Percentiles rank a stretch among this genome's conserved stretches.
Evolutionary conservation across 2,888 invertebrate species (phyloP).

Genomic region (Coelopa pilipes): DNA sequence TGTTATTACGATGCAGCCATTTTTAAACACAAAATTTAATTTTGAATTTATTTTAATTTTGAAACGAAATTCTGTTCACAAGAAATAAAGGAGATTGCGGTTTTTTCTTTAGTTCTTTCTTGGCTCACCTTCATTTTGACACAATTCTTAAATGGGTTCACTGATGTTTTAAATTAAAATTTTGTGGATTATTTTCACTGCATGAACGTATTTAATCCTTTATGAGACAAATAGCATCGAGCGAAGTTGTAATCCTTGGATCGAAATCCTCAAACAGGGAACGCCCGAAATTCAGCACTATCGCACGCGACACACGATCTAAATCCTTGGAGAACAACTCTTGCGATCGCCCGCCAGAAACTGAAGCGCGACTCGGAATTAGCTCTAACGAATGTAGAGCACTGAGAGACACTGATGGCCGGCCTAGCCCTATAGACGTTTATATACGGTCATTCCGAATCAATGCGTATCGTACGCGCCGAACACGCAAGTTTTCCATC

Average conservation of each 20-base stretch:
- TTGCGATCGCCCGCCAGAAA: neutral
- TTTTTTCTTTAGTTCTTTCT: conserved; percentile 35
- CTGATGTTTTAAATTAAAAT: too few relatives aligned
- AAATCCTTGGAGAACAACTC: neutral
- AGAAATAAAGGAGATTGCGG: neutral
- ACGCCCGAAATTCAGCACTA: conserved; percentile 27
- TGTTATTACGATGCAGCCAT: too few relatives aligned
- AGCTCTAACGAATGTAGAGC: conserved; percentile 66
- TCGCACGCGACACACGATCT: too few relatives aligned
- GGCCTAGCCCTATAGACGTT: conserved; percentile 67
- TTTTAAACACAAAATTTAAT: too few relatives aligned
- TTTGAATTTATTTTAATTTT: too few relatives aligned
- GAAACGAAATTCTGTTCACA: too few relatives aligned
- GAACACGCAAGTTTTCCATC: conserved; percentile 34
- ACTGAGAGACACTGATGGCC: conserved; percentile 67
- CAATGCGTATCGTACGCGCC: conserved; percentile 49
- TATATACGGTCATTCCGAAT: conserved; percentile 67
- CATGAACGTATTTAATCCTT: conserved; percentile 35
- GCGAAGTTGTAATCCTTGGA: conserved; percentile 19
- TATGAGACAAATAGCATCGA: neutral
- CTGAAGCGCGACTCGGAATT: conserved; percentile 42
- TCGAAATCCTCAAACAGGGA: conserved; percentile 26
- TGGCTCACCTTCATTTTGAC: conserved; percentile 51
- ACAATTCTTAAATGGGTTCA: too few relatives aligned
- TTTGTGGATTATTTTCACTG: neutral